Evolutionary conservation across 2,888 invertebrate genomes (phyloP).

Genomic region (Lucinisca nassula): DNA sequence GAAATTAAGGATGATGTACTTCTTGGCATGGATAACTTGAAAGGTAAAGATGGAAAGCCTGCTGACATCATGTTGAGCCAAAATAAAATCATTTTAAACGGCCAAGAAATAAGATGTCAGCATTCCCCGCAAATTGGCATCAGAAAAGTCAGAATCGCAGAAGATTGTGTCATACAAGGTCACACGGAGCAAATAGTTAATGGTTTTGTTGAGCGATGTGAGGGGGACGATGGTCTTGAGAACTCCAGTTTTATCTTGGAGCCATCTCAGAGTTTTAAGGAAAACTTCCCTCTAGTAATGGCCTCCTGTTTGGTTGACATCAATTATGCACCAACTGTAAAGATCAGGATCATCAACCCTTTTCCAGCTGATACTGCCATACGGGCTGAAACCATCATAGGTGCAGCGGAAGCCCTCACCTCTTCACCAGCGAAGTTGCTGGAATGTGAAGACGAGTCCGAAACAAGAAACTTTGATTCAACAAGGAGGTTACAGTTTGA

Average conservation of each 20-base stretch:
- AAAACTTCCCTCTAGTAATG: conserved; percentile 51
- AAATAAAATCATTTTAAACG: conserved; percentile 29
- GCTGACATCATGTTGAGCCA: conserved; percentile 36
- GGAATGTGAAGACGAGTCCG: too few relatives aligned
- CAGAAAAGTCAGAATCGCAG: conserved; percentile 8
- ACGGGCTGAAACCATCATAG: conserved; percentile 45
- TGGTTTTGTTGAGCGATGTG: conserved; percentile 35
- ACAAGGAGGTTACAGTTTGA: too few relatives aligned
- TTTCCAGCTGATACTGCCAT: conserved; percentile 33
- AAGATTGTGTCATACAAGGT: conserved; percentile 40
- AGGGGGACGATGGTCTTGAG: conserved; percentile 20
- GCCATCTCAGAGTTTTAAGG: conserved; percentile 31
- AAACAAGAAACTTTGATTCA: background rate
- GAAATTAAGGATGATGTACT: conserved; percentile 43
- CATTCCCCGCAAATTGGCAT: background rate
- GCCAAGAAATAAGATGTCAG: conserved; percentile 25
- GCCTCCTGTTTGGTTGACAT: conserved; percentile 53
- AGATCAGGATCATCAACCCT: conserved; percentile 43
- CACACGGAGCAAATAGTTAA: conserved; percentile 53
- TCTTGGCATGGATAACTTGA: conserved; percentile 38
- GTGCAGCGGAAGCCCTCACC: conserved; percentile 41
- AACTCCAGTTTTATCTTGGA: conserved; percentile 41
- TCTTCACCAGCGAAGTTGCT: too few relatives aligned
- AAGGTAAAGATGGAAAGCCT: conserved; percentile 20
- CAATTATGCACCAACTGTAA: conserved; percentile 28